Conservation (phyloP, 1,140 invertebrate species). For the Cepaea nemoralis region DNA sequence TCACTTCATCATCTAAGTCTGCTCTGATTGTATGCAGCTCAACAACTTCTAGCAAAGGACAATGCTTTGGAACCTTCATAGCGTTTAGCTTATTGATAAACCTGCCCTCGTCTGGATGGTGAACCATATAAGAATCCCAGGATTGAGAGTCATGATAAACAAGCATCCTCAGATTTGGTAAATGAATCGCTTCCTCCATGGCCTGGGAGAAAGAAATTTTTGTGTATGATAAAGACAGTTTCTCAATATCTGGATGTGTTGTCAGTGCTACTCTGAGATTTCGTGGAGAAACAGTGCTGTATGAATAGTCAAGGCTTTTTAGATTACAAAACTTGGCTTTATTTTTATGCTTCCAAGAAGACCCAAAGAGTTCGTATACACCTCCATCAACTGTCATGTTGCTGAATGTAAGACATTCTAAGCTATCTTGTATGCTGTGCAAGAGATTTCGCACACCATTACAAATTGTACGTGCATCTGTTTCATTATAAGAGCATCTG, state of each 20-base stretch:
- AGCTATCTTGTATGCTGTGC: background rate
- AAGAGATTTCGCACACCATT: background rate
- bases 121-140: background rate
- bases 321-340: constrained; percentile 23
- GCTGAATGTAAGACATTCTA: constrained; percentile 24
- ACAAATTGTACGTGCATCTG: background rate
- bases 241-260: constrained; percentile 25
- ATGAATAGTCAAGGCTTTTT: constrained; percentile 30
- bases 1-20: constrained; percentile 30
- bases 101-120: background rate
- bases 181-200: constrained; percentile 34
- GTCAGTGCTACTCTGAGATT: constrained; percentile 16
- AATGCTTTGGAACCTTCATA: constrained; percentile 33
- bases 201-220: constrained; percentile 26
- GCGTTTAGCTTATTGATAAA: background rate
- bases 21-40: constrained; percentile 26
- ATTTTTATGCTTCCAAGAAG: constrained; percentile 19
- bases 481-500: constrained; percentile 12
- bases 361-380: constrained; percentile 35
- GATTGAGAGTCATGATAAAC: constrained; percentile 33
- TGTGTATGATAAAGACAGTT: constrained; percentile 12
- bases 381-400: constrained; percentile 18
- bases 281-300: constrained; percentile 21
- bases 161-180: constrained; percentile 21
- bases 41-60: constrained; percentile 15